These are phyloP conservation scores for Heliangelus exortis DNA, from an alignment of 2,797 vertebrate species.

Conservation along the genomic window DNA sequence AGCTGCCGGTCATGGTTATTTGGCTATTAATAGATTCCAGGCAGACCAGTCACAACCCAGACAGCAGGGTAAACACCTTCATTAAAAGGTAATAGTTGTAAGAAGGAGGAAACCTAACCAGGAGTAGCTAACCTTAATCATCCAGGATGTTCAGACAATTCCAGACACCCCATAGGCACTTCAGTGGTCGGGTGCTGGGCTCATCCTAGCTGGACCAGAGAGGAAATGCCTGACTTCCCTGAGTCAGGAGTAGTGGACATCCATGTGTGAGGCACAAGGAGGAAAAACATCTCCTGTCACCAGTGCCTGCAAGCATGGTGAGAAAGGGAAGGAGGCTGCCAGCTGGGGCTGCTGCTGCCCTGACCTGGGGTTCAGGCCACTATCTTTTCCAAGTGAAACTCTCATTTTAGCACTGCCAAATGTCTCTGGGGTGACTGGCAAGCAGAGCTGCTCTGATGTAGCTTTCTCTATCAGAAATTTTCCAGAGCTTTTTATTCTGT, in stretches of 20 bases:
- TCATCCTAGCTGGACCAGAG: neutral
- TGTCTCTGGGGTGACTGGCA: neutral
- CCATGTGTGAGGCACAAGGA: neutral
- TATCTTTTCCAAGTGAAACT: neutral
- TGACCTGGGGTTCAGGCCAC: neutral
- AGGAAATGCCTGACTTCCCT: conserved; percentile 45
- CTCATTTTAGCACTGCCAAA: neutral
- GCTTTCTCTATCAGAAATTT: neutral
- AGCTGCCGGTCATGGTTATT: neutral
- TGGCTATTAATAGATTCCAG: conserved; percentile 49
- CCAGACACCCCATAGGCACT: neutral
- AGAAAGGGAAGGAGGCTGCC: neutral
- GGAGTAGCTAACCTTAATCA: conserved; percentile 37
- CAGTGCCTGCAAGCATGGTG: neutral
- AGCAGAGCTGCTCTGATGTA: neutral
- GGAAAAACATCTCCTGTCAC: neutral
- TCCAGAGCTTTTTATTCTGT: neutral
- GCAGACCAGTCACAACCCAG: conserved; percentile 30
- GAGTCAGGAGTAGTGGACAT: neutral
- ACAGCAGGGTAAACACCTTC: conserved; percentile 36
- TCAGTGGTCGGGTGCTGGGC: neutral
- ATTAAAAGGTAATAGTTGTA: conserved; percentile 24
- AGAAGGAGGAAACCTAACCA: conserved; percentile 13
- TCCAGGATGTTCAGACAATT: conserved; percentile 43
- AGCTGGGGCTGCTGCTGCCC: neutral